Base-by-base conservation (phyloP, 1,140 invertebrate species). In the Orchestia grillus region DNA sequence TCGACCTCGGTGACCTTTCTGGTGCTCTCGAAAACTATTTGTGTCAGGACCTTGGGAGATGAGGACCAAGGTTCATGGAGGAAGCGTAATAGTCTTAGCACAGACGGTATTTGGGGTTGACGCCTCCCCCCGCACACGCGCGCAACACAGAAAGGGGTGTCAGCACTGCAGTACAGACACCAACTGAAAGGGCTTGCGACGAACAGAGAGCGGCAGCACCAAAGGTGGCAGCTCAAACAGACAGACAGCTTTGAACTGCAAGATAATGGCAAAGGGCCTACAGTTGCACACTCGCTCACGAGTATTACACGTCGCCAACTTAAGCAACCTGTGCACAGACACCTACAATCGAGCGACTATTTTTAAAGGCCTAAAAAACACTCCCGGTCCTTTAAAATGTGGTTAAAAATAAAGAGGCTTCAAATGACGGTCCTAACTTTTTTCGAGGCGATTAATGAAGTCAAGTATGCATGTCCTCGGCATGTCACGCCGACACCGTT, bases 241-340 rank as follows among this genome's bases (percentile, higher is more conserved):
- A 44, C 43, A 94, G 92, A 94, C 92, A 94, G 92, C 92, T 94
- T 94, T 94, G 92, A 94, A 94, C 92, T 45, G 92, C 92, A 94
- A 94, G 92, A 45, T 94, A 94, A 94, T 94, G 44, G 92, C 44
- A 11, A 44, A n/a, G 92, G 40, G 44, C 36, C 92, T 47, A 47
- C 92, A 94, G 92, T 44, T 94, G 44, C 44, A 8, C 92, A 11
- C 92, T 3, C 40, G 40, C 92, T 45, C 44, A 45, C 92, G 44
- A 19, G 92, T 41, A 94, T 94, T 45, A 94, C 92, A 40, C 92
- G 92, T 77, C 11, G 92, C 92, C 92, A 94, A 94, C 92, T 94
- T 94, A 45, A 94, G 92, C 92, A 47, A 8, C 43, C 88, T 77
- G 36, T 36, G 42, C 88, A 42, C 41, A 42, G 88, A 8, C 88